phyloP scores from a whole-genome alignment of 1,140 invertebrate genomes.

The Ostrea denselamellosa region DNA sequence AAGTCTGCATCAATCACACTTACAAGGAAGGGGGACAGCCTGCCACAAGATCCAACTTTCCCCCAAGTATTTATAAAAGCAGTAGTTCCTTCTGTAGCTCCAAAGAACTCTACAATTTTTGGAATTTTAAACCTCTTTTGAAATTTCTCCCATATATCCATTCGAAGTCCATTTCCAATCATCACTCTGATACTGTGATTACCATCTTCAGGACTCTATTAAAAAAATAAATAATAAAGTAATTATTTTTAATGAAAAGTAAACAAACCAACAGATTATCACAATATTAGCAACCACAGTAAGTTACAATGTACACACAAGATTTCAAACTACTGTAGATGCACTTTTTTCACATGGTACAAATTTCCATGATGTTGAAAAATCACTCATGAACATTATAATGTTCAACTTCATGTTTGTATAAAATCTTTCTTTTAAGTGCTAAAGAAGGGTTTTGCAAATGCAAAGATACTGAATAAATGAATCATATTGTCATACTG shows the following conservation, averaged over 20 bases:
- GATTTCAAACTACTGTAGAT: too few relatives aligned
- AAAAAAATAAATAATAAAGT: constrained; percentile 21
- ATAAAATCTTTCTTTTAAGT: too few relatives aligned
- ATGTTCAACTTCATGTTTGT: too few relatives aligned
- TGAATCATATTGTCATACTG: too few relatives aligned
- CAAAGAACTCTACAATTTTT: constrained; percentile 94
- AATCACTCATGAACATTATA: too few relatives aligned
- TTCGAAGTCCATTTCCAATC: constrained; percentile 86
- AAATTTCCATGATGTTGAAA: too few relatives aligned
- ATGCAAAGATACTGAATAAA: too few relatives aligned
- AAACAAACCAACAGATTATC: background rate
- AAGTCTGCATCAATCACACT: background rate
- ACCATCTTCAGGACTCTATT: constrained; percentile 61
- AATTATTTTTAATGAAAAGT: background rate
- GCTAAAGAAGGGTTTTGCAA: too few relatives aligned
- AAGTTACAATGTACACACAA: too few relatives aligned
- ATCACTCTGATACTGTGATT: constrained; percentile 57
- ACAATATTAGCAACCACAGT: background rate
- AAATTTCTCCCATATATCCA: constrained; percentile 96
- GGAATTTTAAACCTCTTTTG: constrained; percentile 89
- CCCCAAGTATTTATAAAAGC: constrained; percentile 82
- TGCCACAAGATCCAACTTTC: constrained; percentile 60
- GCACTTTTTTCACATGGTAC: too few relatives aligned
- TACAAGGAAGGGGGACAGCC: constrained; percentile 66
- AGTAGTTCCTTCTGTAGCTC: constrained; percentile 96